Base-by-base conservation (phyloP, 2,888 invertebrate species). In the Cryptus viduatorius region DNA sequence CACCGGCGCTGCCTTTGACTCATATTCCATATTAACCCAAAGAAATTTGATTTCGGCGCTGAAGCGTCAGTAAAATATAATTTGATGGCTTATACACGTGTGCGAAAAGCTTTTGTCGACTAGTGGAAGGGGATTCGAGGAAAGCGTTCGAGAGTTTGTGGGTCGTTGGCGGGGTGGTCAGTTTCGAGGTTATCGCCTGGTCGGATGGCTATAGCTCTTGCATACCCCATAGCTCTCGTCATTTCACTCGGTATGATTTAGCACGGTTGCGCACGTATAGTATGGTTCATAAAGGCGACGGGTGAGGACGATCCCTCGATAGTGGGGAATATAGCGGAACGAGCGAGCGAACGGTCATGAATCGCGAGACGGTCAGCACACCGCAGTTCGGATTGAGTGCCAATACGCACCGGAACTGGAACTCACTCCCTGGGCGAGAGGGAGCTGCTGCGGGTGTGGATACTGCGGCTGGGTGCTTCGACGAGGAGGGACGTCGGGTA, bases 311-410 rank as follows among this genome's bases (percentile, higher is more conserved):
- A 69, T 79, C 73, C 77, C 68, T 75, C 76, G 77, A 84, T 80
- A 80, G 72, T 61, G 31, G 53, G 37, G 73, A 53, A 68, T 68
- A 84, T 68, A 69, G 64, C 31, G n/a, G 56, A 69, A 69, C 69
- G 72, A 37, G 75, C 53, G 64, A 64, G 75, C 75, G 81, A 76
- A 79, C 79, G 84, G 79, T 82, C 84, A 84, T 84, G 84, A 84
- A 84, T 84, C 71, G 77, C 72, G 67, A 61, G 72, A 84, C 72
- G 77, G 82, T 84, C 84, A 79, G 75, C 81, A 75, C 61, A 68
- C 73, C 68, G 59, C 72, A 61, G 84, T 64, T 75, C 68, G 59
- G 69, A 81, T 84, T 78, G 81, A 79, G 81, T 61, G 72, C 77
- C 80, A 73, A 81, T 84, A 84, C 84, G 82, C 65, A 82, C 82